Evolutionary conservation across 2,888 invertebrate genomes (phyloP).

Genomic region (Aporophyla lueneburgensis): DNA sequence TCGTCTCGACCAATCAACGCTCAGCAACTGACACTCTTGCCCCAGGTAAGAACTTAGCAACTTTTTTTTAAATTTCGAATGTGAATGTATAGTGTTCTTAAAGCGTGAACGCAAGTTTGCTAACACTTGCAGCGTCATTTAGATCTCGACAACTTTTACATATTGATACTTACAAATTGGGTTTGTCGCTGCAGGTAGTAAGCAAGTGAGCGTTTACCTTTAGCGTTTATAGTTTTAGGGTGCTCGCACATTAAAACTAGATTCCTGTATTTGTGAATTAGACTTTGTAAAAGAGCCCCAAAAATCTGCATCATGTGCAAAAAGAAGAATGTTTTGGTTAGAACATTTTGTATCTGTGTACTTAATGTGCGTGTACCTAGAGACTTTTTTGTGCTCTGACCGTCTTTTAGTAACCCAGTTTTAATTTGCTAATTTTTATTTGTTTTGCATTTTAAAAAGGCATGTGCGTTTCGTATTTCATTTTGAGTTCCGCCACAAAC

Average conservation of each 20-base stretch:
- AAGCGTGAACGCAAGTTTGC: constrained; percentile 35
- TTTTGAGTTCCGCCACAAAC: constrained; percentile 4
- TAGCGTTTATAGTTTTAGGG: constrained; percentile 3
- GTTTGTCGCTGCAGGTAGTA: constrained; percentile 3
- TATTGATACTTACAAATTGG: neutral
- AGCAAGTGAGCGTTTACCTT: constrained; percentile 31
- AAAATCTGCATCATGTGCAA: neutral
- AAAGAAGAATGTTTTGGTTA: neutral
- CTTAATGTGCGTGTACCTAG: constrained; percentile 28
- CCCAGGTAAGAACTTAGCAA: constrained; percentile 89
- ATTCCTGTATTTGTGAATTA: neutral
- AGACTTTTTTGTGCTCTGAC: neutral
- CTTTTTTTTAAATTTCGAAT: neutral
- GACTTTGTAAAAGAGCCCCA: neutral
- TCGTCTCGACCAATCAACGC: constrained; percentile 89
- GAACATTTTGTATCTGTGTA: neutral
- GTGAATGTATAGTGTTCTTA: neutral
- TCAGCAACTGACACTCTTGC: constrained; percentile 92
- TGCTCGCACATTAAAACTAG: constrained; percentile 25
- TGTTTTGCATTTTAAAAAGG: constrained; percentile 56
- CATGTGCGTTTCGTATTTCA: constrained; percentile 56
- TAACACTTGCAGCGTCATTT: neutral
- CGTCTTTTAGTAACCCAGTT: constrained; percentile 13
- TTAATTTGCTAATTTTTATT: constrained; percentile 53
- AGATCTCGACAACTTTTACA: too few species aligned